phyloP scores from a whole-genome alignment of 2,797 vertebrate genomes.

The Pagetopsis macropterus region DNA sequence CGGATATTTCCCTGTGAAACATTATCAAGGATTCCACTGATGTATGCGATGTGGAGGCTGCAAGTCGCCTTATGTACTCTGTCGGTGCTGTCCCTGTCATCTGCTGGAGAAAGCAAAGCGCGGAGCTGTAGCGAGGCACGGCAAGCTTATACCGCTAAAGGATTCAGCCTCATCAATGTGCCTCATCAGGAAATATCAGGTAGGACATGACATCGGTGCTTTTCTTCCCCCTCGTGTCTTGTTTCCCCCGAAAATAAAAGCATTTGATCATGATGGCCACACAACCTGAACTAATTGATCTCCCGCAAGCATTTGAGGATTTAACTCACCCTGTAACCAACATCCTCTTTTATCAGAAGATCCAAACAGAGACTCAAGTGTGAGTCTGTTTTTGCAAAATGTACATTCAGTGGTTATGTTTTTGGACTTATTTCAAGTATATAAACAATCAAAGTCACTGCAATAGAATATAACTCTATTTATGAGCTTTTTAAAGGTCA shows the following conservation, averaged over 20 bases:
- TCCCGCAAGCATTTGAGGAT: slow-evolving; percentile 2
- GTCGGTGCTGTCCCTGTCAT: slow-evolving; percentile 80
- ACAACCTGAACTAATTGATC: slow-evolving; percentile 15
- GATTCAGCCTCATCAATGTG: slow-evolving; percentile 90
- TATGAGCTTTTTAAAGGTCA: slow-evolving; percentile 17
- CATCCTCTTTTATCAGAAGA: background rate
- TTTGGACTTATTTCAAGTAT: background rate
- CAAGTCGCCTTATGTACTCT: slow-evolving; percentile 82
- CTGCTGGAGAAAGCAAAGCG: slow-evolving; percentile 87
- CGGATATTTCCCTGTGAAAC: slow-evolving; percentile 59
- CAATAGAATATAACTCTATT: background rate
- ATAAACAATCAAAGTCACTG: background rate
- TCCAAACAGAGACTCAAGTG: slow-evolving; percentile 3
- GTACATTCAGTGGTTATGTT: background rate
- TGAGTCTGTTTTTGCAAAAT: background rate
- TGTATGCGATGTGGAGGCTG: slow-evolving; percentile 84
- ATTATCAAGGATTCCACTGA: slow-evolving; percentile 75
- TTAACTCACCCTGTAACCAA: background rate
- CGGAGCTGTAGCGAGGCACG: slow-evolving; percentile 94
- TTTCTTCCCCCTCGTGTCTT: background rate
- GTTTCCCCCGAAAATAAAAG: slow-evolving; percentile 16
- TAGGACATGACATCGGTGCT: slow-evolving; percentile 60
- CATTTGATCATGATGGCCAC: background rate
- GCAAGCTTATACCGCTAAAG: slow-evolving; percentile 91
- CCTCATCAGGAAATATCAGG: slow-evolving; percentile 97